These are phyloP conservation scores for Acrocephalus arundinaceus DNA, from an alignment of 2,113 vertebrate genomes.

Conservation along the genomic window DNA sequence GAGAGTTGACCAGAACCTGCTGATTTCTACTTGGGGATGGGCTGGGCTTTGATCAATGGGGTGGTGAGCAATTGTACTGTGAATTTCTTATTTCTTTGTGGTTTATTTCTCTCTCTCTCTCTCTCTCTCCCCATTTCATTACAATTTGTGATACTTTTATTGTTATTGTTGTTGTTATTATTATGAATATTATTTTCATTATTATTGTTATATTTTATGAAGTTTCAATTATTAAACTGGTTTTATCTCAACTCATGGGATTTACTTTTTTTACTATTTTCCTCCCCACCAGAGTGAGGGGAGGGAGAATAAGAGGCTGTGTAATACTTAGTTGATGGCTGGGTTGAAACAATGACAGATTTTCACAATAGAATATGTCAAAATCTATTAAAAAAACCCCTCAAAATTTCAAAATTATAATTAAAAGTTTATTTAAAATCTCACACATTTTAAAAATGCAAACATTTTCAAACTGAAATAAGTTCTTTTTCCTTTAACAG, in stretches of 20 bases:
- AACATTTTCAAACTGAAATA: not conserved
- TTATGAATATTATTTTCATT: not conserved
- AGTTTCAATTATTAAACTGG: not conserved
- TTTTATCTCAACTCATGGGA: not conserved
- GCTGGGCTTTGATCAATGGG: not conserved
- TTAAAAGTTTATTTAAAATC: not conserved
- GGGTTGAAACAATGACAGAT: not conserved
- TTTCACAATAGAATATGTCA: not conserved
- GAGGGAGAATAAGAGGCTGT: not conserved
- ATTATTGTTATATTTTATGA: not conserved
- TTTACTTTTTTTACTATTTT: not conserved
- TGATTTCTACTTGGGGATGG: not conserved
- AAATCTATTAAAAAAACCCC: not conserved
- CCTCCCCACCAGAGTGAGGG: accelerated
- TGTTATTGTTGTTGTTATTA: not conserved
- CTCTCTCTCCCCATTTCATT: not conserved
- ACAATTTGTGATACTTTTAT: not conserved
- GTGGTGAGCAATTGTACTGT: not conserved
- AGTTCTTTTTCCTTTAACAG: not conserved
- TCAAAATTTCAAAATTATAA: not conserved
- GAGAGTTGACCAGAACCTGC: not conserved
- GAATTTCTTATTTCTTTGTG: not conserved
- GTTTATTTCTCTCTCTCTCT: not conserved
- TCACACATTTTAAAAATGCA: not conserved
- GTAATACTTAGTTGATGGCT: not conserved